These are phyloP conservation scores for Reticulitermes speratus DNA, from an alignment of 1,140 invertebrate genomes.

Conservation along the genomic window DNA sequence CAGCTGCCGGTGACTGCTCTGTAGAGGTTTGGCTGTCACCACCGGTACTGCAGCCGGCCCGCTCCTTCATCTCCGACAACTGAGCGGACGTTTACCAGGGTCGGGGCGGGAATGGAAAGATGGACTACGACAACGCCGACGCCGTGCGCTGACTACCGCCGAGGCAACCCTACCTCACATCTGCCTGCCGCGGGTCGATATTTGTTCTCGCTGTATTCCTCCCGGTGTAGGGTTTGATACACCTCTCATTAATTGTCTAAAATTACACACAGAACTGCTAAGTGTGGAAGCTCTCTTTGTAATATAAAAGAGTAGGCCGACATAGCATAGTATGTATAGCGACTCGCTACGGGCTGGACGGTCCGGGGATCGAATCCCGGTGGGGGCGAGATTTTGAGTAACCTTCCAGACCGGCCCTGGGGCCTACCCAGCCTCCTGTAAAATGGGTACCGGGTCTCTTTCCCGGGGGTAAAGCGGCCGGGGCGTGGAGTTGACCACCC, in stretches of 20 bases:
- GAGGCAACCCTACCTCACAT: neutral
- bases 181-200: neutral
- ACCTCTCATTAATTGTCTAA: neutral
- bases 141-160: neutral
- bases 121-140: neutral
- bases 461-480: too few species aligned
- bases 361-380: too few species aligned
- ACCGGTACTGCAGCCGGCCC: neutral
- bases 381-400: too few species aligned
- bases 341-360: too few species aligned
- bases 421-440: too few species aligned
- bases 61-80: conserved; percentile 26
- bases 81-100: conserved; percentile 1
- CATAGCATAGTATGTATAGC: too few species aligned
- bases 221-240: neutral
- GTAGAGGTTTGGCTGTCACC: conserved; percentile 42
- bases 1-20: conserved; percentile 37
- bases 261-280: too few species aligned
- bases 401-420: too few species aligned
- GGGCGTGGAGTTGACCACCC: too few species aligned
- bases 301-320: too few species aligned
- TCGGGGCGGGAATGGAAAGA: neutral
- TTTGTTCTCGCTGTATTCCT: neutral
- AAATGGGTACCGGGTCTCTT: too few species aligned
- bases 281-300: too few species aligned